Conservation (phyloP, 2,797 vertebrate species). For the Hipposideros larvatus region DNA sequence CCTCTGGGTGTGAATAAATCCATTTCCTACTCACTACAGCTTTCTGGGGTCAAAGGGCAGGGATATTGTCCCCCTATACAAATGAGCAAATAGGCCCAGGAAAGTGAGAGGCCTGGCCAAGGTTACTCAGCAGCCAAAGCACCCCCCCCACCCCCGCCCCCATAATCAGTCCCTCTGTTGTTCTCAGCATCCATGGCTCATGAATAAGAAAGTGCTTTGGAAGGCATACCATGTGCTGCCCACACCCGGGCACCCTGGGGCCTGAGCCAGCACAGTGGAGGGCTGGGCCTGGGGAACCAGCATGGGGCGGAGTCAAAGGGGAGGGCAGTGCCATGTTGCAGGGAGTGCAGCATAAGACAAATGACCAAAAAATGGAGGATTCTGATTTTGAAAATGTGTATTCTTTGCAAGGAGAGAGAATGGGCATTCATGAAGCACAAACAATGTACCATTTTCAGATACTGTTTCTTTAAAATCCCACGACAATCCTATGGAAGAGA, state of each 20-base stretch:
- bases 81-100: not conserved
- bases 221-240: conserved; percentile 53
- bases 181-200: not conserved
- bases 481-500: not conserved
- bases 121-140: not conserved
- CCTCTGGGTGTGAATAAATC: not conserved
- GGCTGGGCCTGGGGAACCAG: not conserved
- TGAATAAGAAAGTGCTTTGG: conserved; percentile 51
- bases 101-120: not conserved
- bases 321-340: not conserved
- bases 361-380: not conserved
- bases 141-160: too few relatives aligned
- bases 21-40: not conserved
- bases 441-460: not conserved
- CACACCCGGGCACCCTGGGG: not conserved
- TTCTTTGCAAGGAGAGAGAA: not conserved
- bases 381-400: not conserved
- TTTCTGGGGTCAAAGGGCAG: not conserved
- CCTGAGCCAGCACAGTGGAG: not conserved
- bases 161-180: not conserved
- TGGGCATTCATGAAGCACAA: not conserved
- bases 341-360: not conserved
- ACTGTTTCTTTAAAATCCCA: conserved; percentile 37
- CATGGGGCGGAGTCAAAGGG: not conserved
- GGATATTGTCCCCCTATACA: not conserved